Percentiles rank a stretch among this genome's conserved stretches.
Conservation (phyloP, 2,888 invertebrate species). For the Scelioninae gen. 2 region DNA sequence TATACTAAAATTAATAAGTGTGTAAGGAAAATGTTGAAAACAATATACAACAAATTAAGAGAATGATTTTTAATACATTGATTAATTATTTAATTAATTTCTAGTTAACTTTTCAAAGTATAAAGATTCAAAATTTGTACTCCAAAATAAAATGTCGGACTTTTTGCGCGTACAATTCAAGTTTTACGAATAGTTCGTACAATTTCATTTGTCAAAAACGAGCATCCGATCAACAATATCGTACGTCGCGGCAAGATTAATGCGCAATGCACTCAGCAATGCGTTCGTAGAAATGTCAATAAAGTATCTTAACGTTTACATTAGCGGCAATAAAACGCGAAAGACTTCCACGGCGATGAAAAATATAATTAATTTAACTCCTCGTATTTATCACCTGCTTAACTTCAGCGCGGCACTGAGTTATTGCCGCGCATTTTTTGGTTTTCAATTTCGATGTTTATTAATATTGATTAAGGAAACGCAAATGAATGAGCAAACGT, state of each 20-base stretch:
- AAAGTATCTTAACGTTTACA: conserved; percentile 47
- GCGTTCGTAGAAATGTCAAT: conserved; percentile 47
- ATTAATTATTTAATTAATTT: too few species aligned
- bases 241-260: conserved; percentile 29
- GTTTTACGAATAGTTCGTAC: too few species aligned
- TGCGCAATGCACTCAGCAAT: conserved; percentile 14
- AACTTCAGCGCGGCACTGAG: conserved; percentile 18
- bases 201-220: conserved; percentile 33
- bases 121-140: too few species aligned
- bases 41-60: too few species aligned
- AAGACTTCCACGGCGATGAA: conserved; percentile 16
- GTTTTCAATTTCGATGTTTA: background rate
- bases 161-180: too few species aligned
- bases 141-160: too few species aligned
- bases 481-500: too few species aligned
- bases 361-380: conserved; percentile 37
- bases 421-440: conserved; percentile 1
- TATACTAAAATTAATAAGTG: too few species aligned
- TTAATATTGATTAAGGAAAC: too few species aligned
- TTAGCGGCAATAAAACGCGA: conserved; percentile 39
- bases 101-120: too few species aligned
- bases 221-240: conserved; percentile 38
- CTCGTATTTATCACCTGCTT: conserved; percentile 17
- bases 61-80: too few species aligned
- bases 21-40: too few species aligned